Evolutionary conservation across 2,113 vertebrate species (phyloP).

Genomic region (Saguinus imperator): DNA sequence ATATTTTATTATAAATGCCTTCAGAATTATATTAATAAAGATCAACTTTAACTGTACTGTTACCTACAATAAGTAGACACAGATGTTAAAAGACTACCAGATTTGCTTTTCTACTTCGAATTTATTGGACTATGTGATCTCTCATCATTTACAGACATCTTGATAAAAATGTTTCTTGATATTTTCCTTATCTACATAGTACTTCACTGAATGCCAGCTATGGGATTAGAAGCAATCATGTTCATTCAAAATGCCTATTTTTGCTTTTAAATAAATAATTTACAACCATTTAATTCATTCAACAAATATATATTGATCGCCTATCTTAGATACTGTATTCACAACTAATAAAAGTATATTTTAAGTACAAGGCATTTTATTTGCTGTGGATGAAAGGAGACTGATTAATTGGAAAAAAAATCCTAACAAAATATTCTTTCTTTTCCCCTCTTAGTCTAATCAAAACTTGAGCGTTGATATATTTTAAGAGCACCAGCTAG

Average conservation of each 20-base stretch:
- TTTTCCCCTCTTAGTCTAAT: neutral
- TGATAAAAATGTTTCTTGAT: neutral
- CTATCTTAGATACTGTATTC: neutral
- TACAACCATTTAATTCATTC: neutral
- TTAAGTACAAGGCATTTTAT: slow-evolving; percentile 30
- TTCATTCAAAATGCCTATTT: slow-evolving; percentile 40
- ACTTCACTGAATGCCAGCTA: neutral
- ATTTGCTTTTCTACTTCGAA: slow-evolving; percentile 18
- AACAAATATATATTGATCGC: neutral
- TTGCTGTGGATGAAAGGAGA: neutral
- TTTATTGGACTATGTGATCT: neutral
- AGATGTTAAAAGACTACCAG: neutral
- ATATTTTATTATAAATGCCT: neutral
- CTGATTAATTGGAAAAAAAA: neutral
- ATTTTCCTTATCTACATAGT: neutral
- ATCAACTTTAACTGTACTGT: neutral
- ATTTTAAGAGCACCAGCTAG: neutral
- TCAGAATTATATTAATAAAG: slow-evolving; percentile 17
- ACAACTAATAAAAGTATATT: neutral
- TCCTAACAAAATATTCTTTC: slow-evolving; percentile 1
- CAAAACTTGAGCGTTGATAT: neutral
- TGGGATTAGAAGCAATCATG: neutral
- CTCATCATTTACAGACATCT: neutral
- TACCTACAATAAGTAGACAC: neutral
- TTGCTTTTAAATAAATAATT: neutral